Evolutionary conservation across 2,888 invertebrate species (phyloP).

Genomic region (Dryadula phaetusa): DNA sequence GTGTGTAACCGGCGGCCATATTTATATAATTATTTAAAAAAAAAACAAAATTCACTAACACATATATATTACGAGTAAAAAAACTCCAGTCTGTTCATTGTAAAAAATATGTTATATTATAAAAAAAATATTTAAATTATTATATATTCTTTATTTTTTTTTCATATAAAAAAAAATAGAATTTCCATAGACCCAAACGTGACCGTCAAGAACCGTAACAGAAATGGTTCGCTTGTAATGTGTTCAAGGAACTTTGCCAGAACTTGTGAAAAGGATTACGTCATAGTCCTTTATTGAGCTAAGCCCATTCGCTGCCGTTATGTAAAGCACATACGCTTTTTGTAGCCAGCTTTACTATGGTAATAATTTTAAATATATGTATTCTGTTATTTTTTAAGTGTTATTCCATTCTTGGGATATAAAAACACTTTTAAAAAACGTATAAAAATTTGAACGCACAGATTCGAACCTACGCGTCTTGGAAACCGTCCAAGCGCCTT

Average conservation of each 20-base stretch:
- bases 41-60: neutral
- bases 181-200: neutral
- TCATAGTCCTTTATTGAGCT: conserved; percentile 26
- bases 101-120: too few relatives aligned
- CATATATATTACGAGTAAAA: neutral
- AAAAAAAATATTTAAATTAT: too few relatives aligned
- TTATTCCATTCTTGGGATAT: too few relatives aligned
- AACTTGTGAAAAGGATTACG: conserved; percentile 15
- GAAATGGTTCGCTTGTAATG: conserved; percentile 14
- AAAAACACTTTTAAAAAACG: too few relatives aligned
- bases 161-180: neutral
- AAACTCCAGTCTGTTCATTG: neutral
- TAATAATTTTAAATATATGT: too few relatives aligned
- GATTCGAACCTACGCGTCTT: too few relatives aligned
- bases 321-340: conserved; percentile 15
- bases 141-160: neutral
- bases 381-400: too few relatives aligned
- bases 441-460: too few relatives aligned
- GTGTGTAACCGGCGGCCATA: conserved; percentile 27
- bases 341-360: neutral
- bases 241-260: conserved; percentile 19
- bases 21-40: neutral
- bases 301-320: conserved; percentile 13
- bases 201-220: conserved; percentile 9
- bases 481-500: too few relatives aligned